Evolutionary conservation across 2,888 invertebrate genomes (phyloP).

Genomic region (Heliconius erato): DNA sequence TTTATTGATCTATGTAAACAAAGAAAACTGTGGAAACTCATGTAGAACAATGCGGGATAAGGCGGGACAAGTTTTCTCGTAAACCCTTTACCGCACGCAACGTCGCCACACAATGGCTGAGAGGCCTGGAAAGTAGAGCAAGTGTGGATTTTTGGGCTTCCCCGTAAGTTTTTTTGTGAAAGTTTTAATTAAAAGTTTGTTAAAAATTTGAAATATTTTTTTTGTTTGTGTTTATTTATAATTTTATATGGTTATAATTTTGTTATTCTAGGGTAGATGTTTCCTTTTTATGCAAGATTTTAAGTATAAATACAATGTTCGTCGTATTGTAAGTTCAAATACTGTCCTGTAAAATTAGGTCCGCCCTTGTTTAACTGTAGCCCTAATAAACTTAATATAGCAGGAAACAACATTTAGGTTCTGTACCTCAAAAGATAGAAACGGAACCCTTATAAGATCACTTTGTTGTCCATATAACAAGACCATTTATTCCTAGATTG

Average conservation of each 20-base stretch:
- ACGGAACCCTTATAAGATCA: too few species aligned
- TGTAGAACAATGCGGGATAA: slow-evolving; percentile 55
- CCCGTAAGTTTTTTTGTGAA: not conserved
- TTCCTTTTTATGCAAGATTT: too few species aligned
- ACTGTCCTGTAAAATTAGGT: not conserved
- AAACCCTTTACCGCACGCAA: slow-evolving; percentile 52
- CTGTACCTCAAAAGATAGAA: too few species aligned
- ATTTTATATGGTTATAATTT: not conserved
- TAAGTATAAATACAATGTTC: too few species aligned
- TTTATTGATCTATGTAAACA: slow-evolving; percentile 15
- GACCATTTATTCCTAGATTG: too few species aligned
- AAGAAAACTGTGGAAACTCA: slow-evolving; percentile 40
- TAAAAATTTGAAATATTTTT: not conserved
- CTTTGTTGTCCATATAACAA: too few species aligned
- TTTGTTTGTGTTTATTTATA: not conserved
- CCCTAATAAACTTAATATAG: not conserved
- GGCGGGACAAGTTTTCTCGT: slow-evolving; percentile 53
- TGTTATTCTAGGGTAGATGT: not conserved
- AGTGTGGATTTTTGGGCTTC: slow-evolving; percentile 24
- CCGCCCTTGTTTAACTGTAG: not conserved
- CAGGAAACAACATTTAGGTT: not conserved
- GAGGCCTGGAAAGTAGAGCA: slow-evolving; percentile 35
- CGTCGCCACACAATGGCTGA: slow-evolving; percentile 48
- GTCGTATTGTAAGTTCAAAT: not conserved
- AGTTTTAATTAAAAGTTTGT: slow-evolving; percentile 2